These are phyloP conservation scores for Collichthys lucidus DNA, from an alignment of 2,113 vertebrate species.

Conservation along the genomic window DNA sequence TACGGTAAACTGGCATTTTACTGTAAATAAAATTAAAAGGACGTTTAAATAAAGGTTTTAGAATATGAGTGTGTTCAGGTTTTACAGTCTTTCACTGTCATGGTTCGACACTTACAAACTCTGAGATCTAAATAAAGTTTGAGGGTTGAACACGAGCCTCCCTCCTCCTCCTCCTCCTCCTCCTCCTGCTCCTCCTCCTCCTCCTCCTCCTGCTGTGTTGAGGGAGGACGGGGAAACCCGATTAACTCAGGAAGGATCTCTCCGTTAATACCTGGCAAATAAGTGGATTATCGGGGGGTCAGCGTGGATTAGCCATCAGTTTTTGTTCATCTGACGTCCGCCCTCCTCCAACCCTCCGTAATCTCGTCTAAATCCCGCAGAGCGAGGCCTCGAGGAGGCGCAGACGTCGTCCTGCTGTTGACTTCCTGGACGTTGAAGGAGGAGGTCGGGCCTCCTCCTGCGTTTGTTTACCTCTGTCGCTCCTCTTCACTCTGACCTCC, in stretches of 20 bases:
- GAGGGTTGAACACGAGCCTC: neutral
- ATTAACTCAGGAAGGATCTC: constrained; percentile 70
- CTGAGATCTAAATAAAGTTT: neutral
- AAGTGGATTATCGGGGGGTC: constrained; percentile 74
- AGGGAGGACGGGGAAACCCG: constrained; percentile 21
- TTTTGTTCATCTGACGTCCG: constrained; percentile 61
- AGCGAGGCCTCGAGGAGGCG: constrained; percentile 28
- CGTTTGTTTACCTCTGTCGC: constrained; percentile 1
- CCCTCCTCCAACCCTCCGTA: constrained; percentile 39
- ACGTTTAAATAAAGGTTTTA: too few relatives aligned
- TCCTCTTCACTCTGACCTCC: constrained; percentile 6
- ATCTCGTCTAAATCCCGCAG: constrained; percentile 63
- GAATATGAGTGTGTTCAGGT: too few relatives aligned
- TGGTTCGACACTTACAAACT: too few relatives aligned
- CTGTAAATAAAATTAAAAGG: too few relatives aligned
- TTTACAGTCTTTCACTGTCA: too few relatives aligned
- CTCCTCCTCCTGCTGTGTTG: constrained; percentile 33
- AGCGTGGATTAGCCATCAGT: constrained; percentile 66
- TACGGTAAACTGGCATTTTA: too few relatives aligned
- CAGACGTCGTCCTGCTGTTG: constrained; percentile 26
- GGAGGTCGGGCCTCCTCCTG: neutral
- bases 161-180: neutral
- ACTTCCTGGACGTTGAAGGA: constrained; percentile 29
- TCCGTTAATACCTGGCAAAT: constrained; percentile 73
- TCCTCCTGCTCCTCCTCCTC: neutral